Percentiles rank a stretch among this genome's conserved stretches.
Conservation (phyloP, 1,140 invertebrate genomes). For the Solen grandis region DNA sequence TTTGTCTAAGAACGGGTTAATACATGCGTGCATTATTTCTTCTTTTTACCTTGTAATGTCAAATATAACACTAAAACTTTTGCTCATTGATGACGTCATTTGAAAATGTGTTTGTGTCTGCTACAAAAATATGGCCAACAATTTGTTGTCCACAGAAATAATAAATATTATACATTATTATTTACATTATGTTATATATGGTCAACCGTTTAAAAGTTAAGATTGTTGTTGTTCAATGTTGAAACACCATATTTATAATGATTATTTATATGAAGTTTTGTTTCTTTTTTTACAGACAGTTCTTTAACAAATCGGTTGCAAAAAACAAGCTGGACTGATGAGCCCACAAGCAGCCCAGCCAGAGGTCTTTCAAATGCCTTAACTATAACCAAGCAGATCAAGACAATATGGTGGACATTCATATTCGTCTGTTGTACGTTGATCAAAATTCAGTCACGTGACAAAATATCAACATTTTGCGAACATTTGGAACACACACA, state of each 20-base stretch:
- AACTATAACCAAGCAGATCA: background rate
- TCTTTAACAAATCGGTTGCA: background rate
- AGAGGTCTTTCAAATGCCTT: slow-evolving; percentile 15
- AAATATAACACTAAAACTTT: background rate
- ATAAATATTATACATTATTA: background rate
- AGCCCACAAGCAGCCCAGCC: background rate
- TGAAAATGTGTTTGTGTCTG: no score
- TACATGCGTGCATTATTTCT: background rate
- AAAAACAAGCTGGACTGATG: background rate
- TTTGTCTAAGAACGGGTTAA: background rate
- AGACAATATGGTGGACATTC: background rate
- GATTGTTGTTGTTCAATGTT: slow-evolving; percentile 8
- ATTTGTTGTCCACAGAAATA: background rate
- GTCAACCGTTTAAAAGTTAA: background rate
- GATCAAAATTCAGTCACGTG: background rate
- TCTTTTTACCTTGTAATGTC: background rate
- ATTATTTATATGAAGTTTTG: background rate
- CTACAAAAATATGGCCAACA: background rate
- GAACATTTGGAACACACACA: background rate
- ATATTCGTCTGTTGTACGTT: background rate
- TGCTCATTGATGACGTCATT: background rate
- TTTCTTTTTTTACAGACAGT: slow-evolving; percentile 12
- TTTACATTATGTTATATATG: background rate
- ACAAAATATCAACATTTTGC: background rate
- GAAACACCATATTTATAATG: background rate